Conservation (phyloP, 2,113 vertebrate genomes). For the Fukomys damarensis region DNA sequence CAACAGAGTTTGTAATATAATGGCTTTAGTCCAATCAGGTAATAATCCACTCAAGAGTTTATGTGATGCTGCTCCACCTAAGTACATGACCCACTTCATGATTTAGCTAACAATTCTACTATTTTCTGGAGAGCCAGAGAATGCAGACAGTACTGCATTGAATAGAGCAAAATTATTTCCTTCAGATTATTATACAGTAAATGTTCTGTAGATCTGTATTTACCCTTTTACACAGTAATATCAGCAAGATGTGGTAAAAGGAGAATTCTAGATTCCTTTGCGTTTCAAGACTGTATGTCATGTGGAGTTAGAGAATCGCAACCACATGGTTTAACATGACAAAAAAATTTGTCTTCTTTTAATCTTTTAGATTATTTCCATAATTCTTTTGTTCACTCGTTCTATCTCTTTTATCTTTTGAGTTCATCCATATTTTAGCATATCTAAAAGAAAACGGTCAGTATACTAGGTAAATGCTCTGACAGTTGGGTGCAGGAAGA, state of each 20-base stretch:
- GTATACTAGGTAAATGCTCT: neutral
- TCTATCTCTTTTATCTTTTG: neutral
- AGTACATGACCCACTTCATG: slow-evolving; percentile 54
- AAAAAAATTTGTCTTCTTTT: neutral
- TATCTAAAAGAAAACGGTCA: neutral
- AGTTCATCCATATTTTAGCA: neutral
- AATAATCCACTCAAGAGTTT: slow-evolving; percentile 62
- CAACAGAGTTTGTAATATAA: slow-evolving; percentile 61
- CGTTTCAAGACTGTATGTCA: neutral
- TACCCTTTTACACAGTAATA: neutral
- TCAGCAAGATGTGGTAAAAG: neutral
- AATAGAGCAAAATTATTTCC: neutral
- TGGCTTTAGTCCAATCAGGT: slow-evolving; percentile 54
- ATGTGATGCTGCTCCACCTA: slow-evolving; percentile 59
- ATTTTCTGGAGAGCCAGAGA: slow-evolving; percentile 12
- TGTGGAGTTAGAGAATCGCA: neutral
- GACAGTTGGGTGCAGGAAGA: neutral
- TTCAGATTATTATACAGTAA: neutral
- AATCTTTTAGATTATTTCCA: neutral
- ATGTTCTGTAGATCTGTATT: neutral
- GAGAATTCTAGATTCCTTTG: neutral
- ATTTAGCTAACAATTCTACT: slow-evolving; percentile 2
- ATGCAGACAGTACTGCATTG: neutral
- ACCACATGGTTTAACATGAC: neutral
- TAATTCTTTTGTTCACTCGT: neutral